These are phyloP conservation scores for Paramisgurnus dabryanus DNA, from an alignment of 2,113 vertebrate species.

Conservation along the genomic window DNA sequence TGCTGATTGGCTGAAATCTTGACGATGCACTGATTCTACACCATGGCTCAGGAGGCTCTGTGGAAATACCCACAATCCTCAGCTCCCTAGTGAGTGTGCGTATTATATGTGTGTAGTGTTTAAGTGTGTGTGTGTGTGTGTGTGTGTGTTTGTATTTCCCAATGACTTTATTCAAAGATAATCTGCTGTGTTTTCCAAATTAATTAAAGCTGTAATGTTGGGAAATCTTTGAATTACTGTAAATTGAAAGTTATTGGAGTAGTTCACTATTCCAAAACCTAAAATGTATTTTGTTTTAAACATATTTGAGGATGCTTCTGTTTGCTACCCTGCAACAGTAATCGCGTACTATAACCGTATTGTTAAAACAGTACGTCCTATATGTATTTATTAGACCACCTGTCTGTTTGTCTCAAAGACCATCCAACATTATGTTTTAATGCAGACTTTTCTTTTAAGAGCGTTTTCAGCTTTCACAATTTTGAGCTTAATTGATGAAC, in stretches of 20 bases:
- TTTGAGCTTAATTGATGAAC: too few relatives aligned
- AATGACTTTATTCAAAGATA: not conserved
- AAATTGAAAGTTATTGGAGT: not conserved
- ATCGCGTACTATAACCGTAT: too few relatives aligned
- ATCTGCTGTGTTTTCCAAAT: not conserved
- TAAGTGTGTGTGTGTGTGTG: conserved; percentile 6
- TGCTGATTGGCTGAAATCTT: conserved; percentile 47
- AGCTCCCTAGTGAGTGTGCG: conserved; percentile 62
- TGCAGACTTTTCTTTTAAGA: too few relatives aligned
- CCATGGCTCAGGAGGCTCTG: conserved; percentile 68
- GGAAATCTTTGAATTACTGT: not conserved
- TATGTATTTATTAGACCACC: too few relatives aligned
- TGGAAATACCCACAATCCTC: conserved; percentile 61
- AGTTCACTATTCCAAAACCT: too few relatives aligned
- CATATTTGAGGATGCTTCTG: too few relatives aligned
- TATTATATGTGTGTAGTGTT: not conserved
- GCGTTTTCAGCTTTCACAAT: too few relatives aligned
- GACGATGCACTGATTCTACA: conserved; percentile 51
- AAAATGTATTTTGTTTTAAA: too few relatives aligned
- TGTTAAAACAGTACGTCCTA: too few relatives aligned
- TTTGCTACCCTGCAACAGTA: too few relatives aligned
- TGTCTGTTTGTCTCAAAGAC: too few relatives aligned
- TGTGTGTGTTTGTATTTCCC: conserved; percentile 18
- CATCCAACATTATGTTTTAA: too few relatives aligned
- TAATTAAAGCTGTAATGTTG: not conserved